phyloP scores from a whole-genome alignment of 1,140 invertebrate genomes.

The Mamestra configurata region DNA sequence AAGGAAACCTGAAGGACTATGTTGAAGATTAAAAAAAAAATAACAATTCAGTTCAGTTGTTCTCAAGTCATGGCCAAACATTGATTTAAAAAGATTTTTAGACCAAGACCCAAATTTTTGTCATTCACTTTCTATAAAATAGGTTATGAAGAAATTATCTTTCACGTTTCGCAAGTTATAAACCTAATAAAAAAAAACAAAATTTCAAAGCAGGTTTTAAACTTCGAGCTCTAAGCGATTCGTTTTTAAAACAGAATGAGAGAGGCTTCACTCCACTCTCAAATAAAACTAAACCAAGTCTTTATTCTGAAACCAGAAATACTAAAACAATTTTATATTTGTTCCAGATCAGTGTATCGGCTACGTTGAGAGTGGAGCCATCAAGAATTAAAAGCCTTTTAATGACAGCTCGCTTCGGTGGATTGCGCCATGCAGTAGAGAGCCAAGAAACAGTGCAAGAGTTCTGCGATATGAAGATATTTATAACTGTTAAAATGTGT shows the following conservation, averaged over 20 bases:
- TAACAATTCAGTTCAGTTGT: too few relatives aligned
- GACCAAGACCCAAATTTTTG: too few relatives aligned
- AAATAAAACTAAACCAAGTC: neutral
- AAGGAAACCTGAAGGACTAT: too few relatives aligned
- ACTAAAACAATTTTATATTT: constrained; percentile 61
- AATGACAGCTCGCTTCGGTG: constrained; percentile 78
- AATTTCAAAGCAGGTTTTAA: too few relatives aligned
- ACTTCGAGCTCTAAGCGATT: neutral
- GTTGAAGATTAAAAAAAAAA: too few relatives aligned
- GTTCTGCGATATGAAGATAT: neutral
- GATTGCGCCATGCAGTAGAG: constrained; percentile 61
- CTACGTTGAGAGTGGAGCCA: constrained; percentile 72
- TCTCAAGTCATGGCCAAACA: too few relatives aligned
- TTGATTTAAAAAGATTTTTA: too few relatives aligned
- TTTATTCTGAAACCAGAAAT: neutral
- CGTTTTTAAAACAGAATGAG: neutral
- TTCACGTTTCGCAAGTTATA: too few relatives aligned
- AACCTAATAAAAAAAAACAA: too few relatives aligned
- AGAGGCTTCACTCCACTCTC: neutral
- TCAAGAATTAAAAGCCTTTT: constrained; percentile 87
- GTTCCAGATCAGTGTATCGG: constrained; percentile 76
- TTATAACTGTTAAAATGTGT: neutral
- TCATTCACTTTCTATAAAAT: too few relatives aligned
- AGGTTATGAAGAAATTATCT: too few relatives aligned
- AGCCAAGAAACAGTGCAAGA: constrained; percentile 41